A percentile compares a stretch with the other conserved stretches of the same genome.
These are phyloP conservation scores for Sinhomidia bicolor DNA, from an alignment of 2,888 invertebrate species.

Conservation along the genomic window DNA sequence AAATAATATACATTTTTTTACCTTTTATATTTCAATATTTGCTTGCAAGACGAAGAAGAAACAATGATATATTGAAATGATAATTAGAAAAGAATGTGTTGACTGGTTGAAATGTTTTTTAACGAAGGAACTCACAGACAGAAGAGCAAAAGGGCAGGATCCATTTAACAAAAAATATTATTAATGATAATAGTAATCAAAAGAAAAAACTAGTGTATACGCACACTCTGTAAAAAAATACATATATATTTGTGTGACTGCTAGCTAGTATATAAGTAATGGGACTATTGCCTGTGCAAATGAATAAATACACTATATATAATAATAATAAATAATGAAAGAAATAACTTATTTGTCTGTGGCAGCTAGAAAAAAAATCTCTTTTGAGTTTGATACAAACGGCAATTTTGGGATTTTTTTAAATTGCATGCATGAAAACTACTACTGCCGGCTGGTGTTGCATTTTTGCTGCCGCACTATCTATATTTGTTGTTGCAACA, in stretches of 20 bases:
- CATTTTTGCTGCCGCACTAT: background rate
- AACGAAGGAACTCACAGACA: constrained; percentile 22
- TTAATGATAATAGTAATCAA: constrained; percentile 37
- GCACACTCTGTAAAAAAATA: too few relatives aligned
- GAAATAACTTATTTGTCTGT: constrained; percentile 16
- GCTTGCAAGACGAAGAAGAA: too few relatives aligned
- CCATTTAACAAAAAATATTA: constrained; percentile 21
- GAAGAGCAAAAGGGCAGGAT: constrained; percentile 32
- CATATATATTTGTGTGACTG: background rate
- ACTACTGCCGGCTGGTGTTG: too few relatives aligned
- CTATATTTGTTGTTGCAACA: background rate
- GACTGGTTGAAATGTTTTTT: constrained; percentile 39
- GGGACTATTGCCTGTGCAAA: constrained; percentile 1
- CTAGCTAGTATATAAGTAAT: background rate
- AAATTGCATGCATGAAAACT: too few relatives aligned
- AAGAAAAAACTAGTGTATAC: too few relatives aligned
- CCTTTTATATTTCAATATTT: too few relatives aligned
- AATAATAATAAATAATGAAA: background rate
- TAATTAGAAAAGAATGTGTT: constrained; percentile 56
- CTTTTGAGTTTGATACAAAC: constrained; percentile 17
- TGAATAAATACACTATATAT: background rate
- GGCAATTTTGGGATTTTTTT: background rate
- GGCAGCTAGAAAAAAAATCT: background rate
- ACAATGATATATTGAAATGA: constrained; percentile 40
- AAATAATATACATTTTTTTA: background rate